Evolutionary conservation across 2,888 invertebrate genomes (phyloP).

Genomic region (Dryobotodes eremita): DNA sequence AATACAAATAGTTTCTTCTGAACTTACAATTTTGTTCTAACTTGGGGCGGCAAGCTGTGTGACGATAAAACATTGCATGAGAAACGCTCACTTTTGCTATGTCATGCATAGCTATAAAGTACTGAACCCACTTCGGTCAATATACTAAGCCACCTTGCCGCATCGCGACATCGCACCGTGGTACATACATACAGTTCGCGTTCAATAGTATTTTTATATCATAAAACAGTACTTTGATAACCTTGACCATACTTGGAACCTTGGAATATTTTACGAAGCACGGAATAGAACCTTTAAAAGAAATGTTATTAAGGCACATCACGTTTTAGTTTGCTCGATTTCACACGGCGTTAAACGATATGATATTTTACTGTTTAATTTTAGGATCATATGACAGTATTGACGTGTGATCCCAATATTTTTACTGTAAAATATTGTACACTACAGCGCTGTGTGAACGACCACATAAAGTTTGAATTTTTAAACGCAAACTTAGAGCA

Average conservation of each 20-base stretch:
- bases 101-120: constrained; percentile 20
- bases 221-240: constrained; percentile 4
- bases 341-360: too few species aligned
- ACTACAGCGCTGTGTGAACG: too few species aligned
- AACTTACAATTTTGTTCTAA: neutral
- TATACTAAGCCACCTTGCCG: neutral
- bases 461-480: too few species aligned
- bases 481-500: too few species aligned
- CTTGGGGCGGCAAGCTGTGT: neutral
- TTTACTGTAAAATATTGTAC: too few species aligned
- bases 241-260: constrained; percentile 18
- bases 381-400: too few species aligned
- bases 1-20: neutral
- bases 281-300: too few species aligned
- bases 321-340: too few species aligned
- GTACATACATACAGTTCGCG: constrained; percentile 7
- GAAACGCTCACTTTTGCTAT: constrained; percentile 18
- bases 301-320: too few species aligned
- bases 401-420: too few species aligned
- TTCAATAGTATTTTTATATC: constrained; percentile 21
- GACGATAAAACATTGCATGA: constrained; percentile 18
- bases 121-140: neutral
- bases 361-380: too few species aligned
- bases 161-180: constrained; percentile 30
- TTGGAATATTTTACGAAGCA: neutral